phyloP scores from a whole-genome alignment of 2,888 invertebrate species.

The Agrochola litura region DNA sequence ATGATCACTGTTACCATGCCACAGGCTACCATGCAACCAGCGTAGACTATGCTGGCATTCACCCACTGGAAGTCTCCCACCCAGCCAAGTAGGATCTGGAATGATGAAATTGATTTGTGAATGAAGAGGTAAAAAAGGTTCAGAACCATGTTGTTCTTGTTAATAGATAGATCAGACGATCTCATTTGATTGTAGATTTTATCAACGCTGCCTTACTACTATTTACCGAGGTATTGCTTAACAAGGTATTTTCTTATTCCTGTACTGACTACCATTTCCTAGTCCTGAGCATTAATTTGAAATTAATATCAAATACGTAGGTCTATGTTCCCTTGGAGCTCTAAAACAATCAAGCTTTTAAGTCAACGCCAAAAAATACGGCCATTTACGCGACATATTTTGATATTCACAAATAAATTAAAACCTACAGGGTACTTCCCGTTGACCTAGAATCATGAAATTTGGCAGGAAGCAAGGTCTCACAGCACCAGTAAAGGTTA shows the following conservation, averaged over 20 bases:
- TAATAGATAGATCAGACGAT: not conserved
- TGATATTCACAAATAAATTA: too few species aligned
- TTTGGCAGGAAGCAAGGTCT: too few species aligned
- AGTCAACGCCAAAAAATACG: too few species aligned
- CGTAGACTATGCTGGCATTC: conserved; percentile 95
- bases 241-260: not conserved
- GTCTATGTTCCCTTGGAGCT: too few species aligned
- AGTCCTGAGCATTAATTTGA: not conserved
- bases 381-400: too few species aligned
- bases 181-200: not conserved
- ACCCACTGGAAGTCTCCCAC: conserved; percentile 95
- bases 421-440: too few species aligned
- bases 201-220: not conserved
- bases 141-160: not conserved
- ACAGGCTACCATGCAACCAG: conserved; percentile 94
- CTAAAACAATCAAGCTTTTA: too few species aligned
- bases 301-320: too few species aligned
- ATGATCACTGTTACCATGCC: conserved; percentile 92
- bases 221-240: not conserved
- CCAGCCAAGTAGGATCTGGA: conserved; percentile 95
- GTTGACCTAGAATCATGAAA: too few species aligned
- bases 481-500: too few species aligned
- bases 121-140: not conserved
- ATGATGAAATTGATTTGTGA: conserved; percentile 30
- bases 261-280: too few species aligned